Percentiles rank a stretch among this genome's conserved stretches.
phyloP scores from a whole-genome alignment of 2,113 vertebrate species.

The Antechinus flavipes region DNA sequence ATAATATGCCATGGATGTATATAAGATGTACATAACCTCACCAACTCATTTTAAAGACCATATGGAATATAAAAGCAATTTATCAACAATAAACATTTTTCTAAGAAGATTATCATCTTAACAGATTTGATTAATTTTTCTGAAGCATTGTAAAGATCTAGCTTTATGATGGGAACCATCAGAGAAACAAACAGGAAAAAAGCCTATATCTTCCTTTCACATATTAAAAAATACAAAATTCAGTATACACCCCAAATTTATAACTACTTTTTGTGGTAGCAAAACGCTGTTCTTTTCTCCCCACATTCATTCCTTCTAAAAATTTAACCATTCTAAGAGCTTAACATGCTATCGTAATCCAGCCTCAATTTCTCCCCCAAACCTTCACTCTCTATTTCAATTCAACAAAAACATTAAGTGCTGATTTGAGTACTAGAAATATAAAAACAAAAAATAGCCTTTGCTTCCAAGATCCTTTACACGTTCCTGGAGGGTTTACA shows the following conservation, averaged over 20 bases:
- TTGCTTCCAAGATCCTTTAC: no score
- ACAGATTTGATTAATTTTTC: constrained; percentile 26
- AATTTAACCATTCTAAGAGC: neutral
- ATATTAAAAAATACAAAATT: neutral
- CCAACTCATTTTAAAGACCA: neutral
- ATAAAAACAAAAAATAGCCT: no score
- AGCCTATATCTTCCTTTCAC: neutral
- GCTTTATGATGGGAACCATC: neutral
- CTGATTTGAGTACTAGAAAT: neutral
- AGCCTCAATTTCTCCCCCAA: neutral
- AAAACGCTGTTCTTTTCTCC: neutral
- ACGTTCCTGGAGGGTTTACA: neutral
- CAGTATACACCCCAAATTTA: neutral
- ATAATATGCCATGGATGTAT: no score
- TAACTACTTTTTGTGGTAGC: neutral
- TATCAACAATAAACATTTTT: neutral
- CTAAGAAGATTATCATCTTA: neutral
- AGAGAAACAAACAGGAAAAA: constrained; percentile 3
- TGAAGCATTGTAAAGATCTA: constrained; percentile 17
- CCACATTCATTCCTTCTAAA: neutral
- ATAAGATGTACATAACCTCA: neutral
- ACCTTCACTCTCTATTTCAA: neutral
- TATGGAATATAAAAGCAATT: neutral
- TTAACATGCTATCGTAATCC: neutral
- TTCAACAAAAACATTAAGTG: neutral